These are phyloP conservation scores for Odontomyia ornata DNA, from an alignment of 2,888 invertebrate genomes.

Conservation along the genomic window DNA sequence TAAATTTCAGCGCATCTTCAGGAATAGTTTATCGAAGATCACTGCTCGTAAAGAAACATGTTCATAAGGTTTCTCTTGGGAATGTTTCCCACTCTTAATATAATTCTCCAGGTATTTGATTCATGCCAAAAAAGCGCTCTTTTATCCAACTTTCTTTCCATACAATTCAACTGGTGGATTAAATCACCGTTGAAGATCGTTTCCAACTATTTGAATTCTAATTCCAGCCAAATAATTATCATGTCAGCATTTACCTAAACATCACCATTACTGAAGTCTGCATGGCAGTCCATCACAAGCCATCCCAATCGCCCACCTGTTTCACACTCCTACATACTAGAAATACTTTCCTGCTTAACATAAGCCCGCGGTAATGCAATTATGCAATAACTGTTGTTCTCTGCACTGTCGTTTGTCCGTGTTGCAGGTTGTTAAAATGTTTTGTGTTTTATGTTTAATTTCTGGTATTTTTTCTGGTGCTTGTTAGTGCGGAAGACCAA, in stretches of 20 bases:
- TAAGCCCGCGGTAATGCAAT: conserved; percentile 15
- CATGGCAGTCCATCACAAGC: background rate
- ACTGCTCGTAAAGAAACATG: no score
- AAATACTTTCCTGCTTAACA: background rate
- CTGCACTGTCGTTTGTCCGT: background rate
- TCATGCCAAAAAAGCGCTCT: no score
- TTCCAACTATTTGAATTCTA: no score
- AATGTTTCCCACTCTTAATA: no score
- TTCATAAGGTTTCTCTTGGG: no score
- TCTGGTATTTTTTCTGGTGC: conserved; percentile 8
- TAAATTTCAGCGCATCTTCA: background rate
- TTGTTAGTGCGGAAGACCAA: background rate
- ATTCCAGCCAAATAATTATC: no score
- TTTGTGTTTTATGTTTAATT: conserved; percentile 34
- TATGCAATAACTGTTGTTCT: conserved; percentile 41
- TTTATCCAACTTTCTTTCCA: no score
- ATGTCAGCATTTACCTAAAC: background rate
- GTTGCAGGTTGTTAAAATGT: conserved; percentile 29
- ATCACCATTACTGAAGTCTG: background rate
- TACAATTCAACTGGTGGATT: no score
- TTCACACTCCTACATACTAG: conserved; percentile 18
- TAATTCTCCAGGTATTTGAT: no score
- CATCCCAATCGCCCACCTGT: background rate
- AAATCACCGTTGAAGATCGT: no score
- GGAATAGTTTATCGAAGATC: no score